Percentiles rank a stretch among this genome's conserved stretches.
phyloP scores from a whole-genome alignment of 2,888 invertebrate species.

The Chrysotoxum bicinctum region DNA sequence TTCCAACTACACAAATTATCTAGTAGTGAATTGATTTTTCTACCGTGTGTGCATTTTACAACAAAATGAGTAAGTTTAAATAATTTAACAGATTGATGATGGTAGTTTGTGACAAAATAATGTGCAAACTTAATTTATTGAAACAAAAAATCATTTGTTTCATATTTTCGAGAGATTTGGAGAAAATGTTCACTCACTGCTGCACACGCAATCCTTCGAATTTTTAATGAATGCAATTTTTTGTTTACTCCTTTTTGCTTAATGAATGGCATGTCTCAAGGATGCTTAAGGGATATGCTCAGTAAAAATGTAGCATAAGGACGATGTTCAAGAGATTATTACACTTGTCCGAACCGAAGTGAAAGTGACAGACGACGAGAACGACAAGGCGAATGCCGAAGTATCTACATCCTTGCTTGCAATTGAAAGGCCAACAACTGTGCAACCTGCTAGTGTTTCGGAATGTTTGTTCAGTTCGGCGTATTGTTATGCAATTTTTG shows the following conservation, averaged over 20 bases:
- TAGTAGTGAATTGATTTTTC: conserved; percentile 60
- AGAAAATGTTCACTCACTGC: background rate
- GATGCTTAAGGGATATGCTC: conserved; percentile 18
- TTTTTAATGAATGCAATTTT: conserved; percentile 54
- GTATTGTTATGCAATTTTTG: conserved; percentile 63
- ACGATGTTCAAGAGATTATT: background rate
- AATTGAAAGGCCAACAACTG: conserved; percentile 14
- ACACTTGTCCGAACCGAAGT: background rate
- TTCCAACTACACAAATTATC: background rate
- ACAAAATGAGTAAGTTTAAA: conserved; percentile 68
- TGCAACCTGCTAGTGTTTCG: conserved; percentile 7
- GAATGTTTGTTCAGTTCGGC: conserved; percentile 17
- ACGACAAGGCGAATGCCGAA: background rate
- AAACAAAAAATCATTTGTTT: background rate
- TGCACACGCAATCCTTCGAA: background rate
- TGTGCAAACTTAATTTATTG: background rate
- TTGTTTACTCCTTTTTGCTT: conserved; percentile 57
- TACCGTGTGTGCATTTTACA: conserved; percentile 12
- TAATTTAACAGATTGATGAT: conserved; percentile 19
- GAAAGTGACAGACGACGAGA: background rate
- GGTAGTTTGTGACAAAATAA: background rate
- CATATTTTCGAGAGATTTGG: background rate
- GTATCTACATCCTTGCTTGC: conserved; percentile 30
- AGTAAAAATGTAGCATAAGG: background rate
- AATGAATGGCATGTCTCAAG: conserved; percentile 53